A percentile compares a stretch with the other conserved stretches of the same genome.
Conservation (phyloP, 1,140 invertebrate genomes). For the Drosophila gunungcola region DNA sequence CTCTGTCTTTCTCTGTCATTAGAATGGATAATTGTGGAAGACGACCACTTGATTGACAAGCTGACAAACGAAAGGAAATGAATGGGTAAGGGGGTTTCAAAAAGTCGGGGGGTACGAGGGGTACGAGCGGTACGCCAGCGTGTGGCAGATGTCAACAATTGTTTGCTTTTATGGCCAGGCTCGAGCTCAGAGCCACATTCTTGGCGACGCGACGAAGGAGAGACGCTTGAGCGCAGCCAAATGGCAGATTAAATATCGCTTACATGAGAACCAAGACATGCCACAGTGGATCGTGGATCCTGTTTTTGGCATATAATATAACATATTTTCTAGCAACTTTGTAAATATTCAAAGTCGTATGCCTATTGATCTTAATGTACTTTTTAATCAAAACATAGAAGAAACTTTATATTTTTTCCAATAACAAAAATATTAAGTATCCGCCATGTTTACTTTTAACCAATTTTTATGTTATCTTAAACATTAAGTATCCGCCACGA, state of each 20-base stretch:
- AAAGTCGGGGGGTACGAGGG: background rate
- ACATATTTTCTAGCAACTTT: too few species aligned
- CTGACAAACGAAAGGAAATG: conserved; percentile 51
- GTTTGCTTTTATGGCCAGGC: conserved; percentile 62
- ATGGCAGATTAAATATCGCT: conserved; percentile 71
- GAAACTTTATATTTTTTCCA: too few species aligned
- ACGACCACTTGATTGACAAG: conserved; percentile 67
- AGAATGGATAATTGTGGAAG: conserved; percentile 79
- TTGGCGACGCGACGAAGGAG: conserved; percentile 27
- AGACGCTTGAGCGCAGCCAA: conserved; percentile 45
- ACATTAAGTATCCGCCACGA: conserved; percentile 3
- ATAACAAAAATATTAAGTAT: background rate
- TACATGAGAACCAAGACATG: conserved; percentile 36
- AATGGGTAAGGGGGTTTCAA: background rate
- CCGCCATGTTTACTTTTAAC: background rate
- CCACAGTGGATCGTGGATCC: conserved; percentile 12
- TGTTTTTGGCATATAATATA: background rate
- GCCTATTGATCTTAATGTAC: too few species aligned
- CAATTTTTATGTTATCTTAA: background rate
- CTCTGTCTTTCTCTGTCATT: conserved; percentile 68
- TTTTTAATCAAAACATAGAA: too few species aligned
- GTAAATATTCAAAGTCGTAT: too few species aligned
- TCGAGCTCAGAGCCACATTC: conserved; percentile 49
- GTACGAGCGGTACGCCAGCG: conserved; percentile 14
- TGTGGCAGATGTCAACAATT: conserved; percentile 80